Conservation (phyloP, 2,113 vertebrate genomes). For the Sakesphorus luctuosus region DNA sequence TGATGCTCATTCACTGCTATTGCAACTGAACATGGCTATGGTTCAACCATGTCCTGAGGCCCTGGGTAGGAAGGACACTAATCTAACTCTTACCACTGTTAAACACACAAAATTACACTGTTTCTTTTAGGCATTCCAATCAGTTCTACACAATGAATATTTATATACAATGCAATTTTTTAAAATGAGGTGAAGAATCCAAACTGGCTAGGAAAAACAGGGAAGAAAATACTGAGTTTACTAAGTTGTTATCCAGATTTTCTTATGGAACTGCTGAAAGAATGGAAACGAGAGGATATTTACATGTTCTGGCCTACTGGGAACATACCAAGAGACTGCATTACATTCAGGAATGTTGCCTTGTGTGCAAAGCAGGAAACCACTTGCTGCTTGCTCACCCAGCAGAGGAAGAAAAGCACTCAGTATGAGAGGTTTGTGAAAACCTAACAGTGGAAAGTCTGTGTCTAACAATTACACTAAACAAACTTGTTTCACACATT, state of each 20-base stretch:
- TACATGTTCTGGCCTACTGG: background rate
- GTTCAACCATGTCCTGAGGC: background rate
- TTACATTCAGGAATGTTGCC: background rate
- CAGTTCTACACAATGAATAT: background rate
- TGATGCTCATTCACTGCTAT: background rate
- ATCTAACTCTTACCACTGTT: accelerated
- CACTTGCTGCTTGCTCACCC: background rate
- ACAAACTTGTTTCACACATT: background rate
- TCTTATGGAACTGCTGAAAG: background rate
- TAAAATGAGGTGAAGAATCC: background rate
- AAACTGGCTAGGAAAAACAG: background rate
- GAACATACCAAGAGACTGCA: background rate
- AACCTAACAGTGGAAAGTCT: background rate
- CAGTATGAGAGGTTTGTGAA: background rate
- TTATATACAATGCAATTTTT: background rate
- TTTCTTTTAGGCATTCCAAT: background rate
- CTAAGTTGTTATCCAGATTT: background rate
- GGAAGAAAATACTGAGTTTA: background rate
- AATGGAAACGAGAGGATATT: background rate
- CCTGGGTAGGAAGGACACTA: background rate
- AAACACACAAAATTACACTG: background rate
- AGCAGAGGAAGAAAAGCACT: background rate
- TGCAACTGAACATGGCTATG: background rate
- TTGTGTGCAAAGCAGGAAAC: background rate
- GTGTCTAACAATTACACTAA: background rate